A percentile compares a stretch with the other conserved stretches of the same genome.
Conservation (phyloP, 2,888 invertebrate species). For the Bellardia bayeri region DNA sequence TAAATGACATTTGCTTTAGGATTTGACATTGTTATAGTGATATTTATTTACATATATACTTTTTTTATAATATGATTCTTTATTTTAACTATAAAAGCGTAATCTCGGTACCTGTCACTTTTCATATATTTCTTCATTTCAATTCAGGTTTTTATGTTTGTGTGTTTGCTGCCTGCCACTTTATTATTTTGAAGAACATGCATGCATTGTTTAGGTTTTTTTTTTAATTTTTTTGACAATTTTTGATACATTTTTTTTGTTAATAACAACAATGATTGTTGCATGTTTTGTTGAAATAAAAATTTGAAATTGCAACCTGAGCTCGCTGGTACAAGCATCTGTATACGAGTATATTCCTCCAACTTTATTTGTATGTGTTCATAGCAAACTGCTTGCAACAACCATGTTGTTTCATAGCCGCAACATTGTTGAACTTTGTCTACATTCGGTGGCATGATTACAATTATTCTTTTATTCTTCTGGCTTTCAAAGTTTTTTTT, state of each 20-base stretch:
- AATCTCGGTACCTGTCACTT: constrained; percentile 71
- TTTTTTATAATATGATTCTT: constrained; percentile 35
- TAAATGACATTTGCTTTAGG: constrained; percentile 56
- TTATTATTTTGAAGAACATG: constrained; percentile 25
- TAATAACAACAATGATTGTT: constrained; percentile 58
- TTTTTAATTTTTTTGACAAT: constrained; percentile 29
- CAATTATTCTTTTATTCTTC: constrained; percentile 63
- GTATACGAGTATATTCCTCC: background rate
- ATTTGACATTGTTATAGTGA: constrained; percentile 52
- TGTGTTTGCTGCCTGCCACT: background rate
- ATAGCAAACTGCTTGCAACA: background rate
- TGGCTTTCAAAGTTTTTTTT: constrained; percentile 27
- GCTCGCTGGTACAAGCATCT: constrained; percentile 50
- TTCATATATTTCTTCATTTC: constrained; percentile 66
- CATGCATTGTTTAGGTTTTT: constrained; percentile 31
- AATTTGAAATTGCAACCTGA: constrained; percentile 68
- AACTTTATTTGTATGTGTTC: background rate
- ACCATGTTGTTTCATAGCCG: constrained; percentile 22
- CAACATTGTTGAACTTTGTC: constrained; percentile 55
- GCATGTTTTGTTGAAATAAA: constrained; percentile 70
- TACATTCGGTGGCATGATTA: constrained; percentile 52
- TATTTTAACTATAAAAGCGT: constrained; percentile 54
- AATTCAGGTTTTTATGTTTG: constrained; percentile 11
- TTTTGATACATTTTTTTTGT: constrained; percentile 22
- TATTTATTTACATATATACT: constrained; percentile 26